Evolutionary conservation across 2,888 invertebrate species (phyloP), one percentile per base, ranked within the genome.

Genomic region (Cryptosula pallasiana): DNA sequence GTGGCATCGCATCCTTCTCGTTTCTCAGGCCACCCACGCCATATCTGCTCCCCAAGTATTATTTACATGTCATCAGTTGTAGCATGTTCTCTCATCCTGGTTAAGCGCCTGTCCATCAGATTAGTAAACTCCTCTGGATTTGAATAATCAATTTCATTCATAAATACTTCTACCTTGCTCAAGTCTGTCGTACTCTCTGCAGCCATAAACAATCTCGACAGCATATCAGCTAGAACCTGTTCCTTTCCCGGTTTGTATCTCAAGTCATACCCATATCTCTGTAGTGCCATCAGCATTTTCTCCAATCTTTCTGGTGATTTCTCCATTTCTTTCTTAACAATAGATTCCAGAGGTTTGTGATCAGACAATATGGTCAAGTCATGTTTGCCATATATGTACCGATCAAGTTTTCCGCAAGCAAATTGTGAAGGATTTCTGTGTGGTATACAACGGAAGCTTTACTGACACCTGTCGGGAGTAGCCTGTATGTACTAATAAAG

Each of bases 321-420:
- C 63, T 32, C 63, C 34, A 63, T 63, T 32, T 63, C 63, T 32
- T 34, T 63, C 5, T 9, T 29, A 34, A 29, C n/a, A n/a, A 57
- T 5, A 63, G 63, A 32, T 34, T 32, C 63, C 32, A 63, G 27
- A 2, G 63, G 63, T 27, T 32, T 27, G 34, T 63, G 34, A 63
- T 63, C 34, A 5, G 63, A 63, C 5, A 63, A 32, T 27, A 63
- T 63, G 2, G 29, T 27, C 32, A 63, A 32, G 63, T 63, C 63
- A 32, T 25, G 29, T 32, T 63, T 63, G 0, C 76, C 75, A 72
- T 76, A 76, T 1, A 76, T 74, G 69, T 76, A 78, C 1, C 69
- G 55, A 57, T 75, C 72, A 69, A 76, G 77, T 36, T 74, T 76
- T n/a, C 45, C 69, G 23, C 69, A 69, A 32, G 73, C 76, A 72